Conservation (phyloP, 1,140 invertebrate species). For the Zaprionus capensis region DNA sequence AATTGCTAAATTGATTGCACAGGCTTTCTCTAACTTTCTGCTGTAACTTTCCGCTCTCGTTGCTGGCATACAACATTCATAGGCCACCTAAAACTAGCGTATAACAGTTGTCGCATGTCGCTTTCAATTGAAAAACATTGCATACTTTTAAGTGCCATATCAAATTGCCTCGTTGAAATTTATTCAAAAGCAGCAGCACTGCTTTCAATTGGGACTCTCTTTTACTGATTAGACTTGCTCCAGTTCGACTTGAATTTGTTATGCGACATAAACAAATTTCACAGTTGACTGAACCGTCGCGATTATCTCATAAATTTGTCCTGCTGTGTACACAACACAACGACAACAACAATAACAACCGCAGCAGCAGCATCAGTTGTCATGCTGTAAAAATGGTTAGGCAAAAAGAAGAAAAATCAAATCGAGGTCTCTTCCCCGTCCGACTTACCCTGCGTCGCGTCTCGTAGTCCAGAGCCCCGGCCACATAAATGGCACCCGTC, state of each 20-base stretch:
- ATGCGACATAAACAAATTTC: slow-evolving; percentile 70
- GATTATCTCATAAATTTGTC: slow-evolving; percentile 65
- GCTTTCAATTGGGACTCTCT: not conserved
- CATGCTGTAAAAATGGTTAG: slow-evolving; percentile 7
- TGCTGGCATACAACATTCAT: not conserved
- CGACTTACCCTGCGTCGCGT: slow-evolving; percentile 93
- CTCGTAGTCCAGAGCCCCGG: slow-evolving; percentile 96
- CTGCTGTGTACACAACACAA: not conserved
- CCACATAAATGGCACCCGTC: slow-evolving; percentile 98
- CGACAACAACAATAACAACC: slow-evolving; percentile 1
- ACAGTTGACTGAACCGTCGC: slow-evolving; percentile 64
- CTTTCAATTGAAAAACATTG: not conserved
- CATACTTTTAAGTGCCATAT: not conserved
- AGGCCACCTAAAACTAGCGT: not conserved
- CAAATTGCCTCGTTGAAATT: not conserved
- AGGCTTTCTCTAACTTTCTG: slow-evolving; percentile 6
- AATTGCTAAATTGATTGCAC: slow-evolving; percentile 49
- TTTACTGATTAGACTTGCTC: not conserved
- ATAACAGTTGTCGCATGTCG: not conserved
- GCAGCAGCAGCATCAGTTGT: slow-evolving; percentile 34
- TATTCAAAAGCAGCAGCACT: not conserved
- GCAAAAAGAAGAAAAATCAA: slow-evolving; percentile 32
- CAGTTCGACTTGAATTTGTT: slow-evolving; percentile 19
- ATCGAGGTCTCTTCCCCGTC: slow-evolving; percentile 34
- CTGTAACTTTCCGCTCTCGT: slow-evolving; percentile 1